phyloP scores from a whole-genome alignment of 2,888 invertebrate species.

The Allophyes oxyacanthae region DNA sequence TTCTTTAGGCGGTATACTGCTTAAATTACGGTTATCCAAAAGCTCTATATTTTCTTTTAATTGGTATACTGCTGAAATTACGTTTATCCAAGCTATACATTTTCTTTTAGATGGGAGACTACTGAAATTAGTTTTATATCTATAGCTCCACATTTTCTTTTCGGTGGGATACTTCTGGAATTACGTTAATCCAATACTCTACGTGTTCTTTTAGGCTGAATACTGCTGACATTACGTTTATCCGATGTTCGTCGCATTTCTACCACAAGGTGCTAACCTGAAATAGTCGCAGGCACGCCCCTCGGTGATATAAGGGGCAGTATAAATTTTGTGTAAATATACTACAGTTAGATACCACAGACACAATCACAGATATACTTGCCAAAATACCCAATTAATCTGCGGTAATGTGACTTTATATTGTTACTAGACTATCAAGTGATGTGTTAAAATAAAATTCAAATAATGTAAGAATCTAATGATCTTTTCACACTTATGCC shows the following conservation, averaged over 20 bases:
- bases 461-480: constrained; percentile 36
- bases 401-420: constrained; percentile 40
- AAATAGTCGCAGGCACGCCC: constrained; percentile 46
- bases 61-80: too few relatives aligned
- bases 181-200: too few relatives aligned
- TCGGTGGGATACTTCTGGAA: too few relatives aligned
- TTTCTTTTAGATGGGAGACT: too few relatives aligned
- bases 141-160: too few relatives aligned
- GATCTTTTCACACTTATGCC: constrained; percentile 31
- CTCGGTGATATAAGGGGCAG: constrained; percentile 48
- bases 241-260: constrained; percentile 16
- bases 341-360: constrained; percentile 40
- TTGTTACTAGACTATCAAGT: constrained; percentile 37
- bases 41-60: too few relatives aligned
- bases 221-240: too few relatives aligned
- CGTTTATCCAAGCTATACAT: too few relatives aligned
- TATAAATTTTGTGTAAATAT: constrained; percentile 66
- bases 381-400: constrained; percentile 61
- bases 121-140: too few relatives aligned
- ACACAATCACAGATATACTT: constrained; percentile 55
- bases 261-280: constrained; percentile 35
- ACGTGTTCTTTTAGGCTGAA: too few relatives aligned
- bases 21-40: too few relatives aligned
- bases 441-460: constrained; percentile 33
- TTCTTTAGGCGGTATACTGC: too few relatives aligned